phyloP scores from a whole-genome alignment of 2,113 vertebrate species.

The Jaculus jaculus region DNA sequence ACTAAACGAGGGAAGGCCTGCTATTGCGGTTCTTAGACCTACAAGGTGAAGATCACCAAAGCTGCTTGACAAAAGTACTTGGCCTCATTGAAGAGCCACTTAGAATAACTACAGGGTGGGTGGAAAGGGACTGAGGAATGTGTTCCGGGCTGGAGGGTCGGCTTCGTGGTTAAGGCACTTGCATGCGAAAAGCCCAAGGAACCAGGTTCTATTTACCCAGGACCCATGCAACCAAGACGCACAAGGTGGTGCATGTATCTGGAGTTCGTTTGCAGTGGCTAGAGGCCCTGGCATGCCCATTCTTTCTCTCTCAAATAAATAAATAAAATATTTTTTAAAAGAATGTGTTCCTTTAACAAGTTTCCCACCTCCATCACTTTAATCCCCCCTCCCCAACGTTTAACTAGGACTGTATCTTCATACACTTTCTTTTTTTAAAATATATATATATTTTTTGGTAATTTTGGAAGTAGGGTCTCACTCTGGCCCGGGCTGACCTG shows the following conservation, averaged over 20 bases:
- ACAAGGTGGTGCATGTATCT: too few species aligned
- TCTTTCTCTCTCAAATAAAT: too few species aligned
- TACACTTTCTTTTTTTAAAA: neutral
- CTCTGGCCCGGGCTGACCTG: too few species aligned
- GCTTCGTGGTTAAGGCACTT: too few species aligned
- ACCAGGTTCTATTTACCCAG: too few species aligned
- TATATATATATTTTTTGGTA: too few species aligned
- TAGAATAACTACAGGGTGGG: neutral
- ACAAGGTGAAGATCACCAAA: neutral
- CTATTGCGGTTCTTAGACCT: neutral
- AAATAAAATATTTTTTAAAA: neutral
- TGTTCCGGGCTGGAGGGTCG: neutral
- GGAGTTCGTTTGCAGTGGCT: too few species aligned
- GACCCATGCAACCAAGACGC: too few species aligned
- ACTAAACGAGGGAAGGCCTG: neutral
- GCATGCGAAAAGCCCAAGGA: too few species aligned
- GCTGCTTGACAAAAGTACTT: neutral
- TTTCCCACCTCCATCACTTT: neutral
- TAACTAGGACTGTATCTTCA: neutral
- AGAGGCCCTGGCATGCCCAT: too few species aligned
- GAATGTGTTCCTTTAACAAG: neutral
- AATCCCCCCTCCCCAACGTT: neutral
- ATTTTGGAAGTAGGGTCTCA: too few species aligned
- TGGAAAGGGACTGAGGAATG: neutral
- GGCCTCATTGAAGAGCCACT: neutral